Conservation (phyloP, 2,888 invertebrate species). For the Myopa tessellatipennis region DNA sequence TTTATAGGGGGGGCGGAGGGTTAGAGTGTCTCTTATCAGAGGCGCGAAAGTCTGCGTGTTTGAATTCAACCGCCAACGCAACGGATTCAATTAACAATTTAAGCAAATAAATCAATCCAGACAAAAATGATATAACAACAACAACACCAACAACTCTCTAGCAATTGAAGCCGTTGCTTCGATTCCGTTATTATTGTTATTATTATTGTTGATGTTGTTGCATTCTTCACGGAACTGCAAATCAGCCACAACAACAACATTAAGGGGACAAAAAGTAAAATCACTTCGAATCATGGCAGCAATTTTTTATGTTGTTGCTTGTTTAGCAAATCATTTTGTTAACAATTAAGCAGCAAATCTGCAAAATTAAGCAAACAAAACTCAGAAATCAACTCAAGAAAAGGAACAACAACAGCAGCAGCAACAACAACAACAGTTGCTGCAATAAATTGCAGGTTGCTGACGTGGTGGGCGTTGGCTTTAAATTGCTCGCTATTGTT, state of each 20-base stretch:
- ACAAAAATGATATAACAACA: too few relatives aligned
- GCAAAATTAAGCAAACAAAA: constrained; percentile 1
- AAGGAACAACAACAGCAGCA: constrained; percentile 4
- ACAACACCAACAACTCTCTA: too few relatives aligned
- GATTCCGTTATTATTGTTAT: not conserved
- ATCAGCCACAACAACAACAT: too few relatives aligned
- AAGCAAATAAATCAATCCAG: not conserved
- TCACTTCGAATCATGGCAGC: too few relatives aligned
- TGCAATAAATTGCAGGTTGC: not conserved
- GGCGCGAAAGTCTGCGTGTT: constrained; percentile 19
- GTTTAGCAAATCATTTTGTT: too few relatives aligned
- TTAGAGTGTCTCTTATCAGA: not conserved
- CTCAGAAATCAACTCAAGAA: not conserved
- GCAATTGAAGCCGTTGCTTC: too few relatives aligned
- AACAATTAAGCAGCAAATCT: too few relatives aligned
- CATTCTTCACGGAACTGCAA: too few relatives aligned
- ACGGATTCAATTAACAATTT: constrained; percentile 24
- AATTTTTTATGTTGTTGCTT: too few relatives aligned
- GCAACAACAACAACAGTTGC: not conserved
- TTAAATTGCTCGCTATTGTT: not conserved
- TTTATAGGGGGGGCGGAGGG: too few relatives aligned
- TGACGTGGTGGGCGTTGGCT: not conserved
- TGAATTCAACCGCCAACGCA: constrained; percentile 16
- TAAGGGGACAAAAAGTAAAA: too few relatives aligned
- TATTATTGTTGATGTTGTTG: not conserved